Conservation (phyloP, 2,888 invertebrate species). For the Tetheella fluctuosa region DNA sequence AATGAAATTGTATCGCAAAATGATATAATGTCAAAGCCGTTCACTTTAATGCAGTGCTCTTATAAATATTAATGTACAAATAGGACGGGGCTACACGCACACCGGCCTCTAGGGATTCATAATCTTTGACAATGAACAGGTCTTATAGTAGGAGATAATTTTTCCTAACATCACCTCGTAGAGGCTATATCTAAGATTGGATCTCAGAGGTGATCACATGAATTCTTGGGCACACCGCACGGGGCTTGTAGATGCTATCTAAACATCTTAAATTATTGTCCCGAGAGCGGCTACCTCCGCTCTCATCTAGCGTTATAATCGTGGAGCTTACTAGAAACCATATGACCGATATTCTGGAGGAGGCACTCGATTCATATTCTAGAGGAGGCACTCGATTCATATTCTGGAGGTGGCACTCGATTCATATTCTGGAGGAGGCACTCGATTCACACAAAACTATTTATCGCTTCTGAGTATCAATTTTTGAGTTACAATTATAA, state of each 20-base stretch:
- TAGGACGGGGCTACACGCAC: constrained; percentile 43
- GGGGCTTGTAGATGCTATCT: constrained; percentile 80
- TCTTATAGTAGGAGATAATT: constrained; percentile 66
- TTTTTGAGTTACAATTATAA: background rate
- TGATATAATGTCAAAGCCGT: constrained; percentile 22
- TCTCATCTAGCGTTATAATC: constrained; percentile 70
- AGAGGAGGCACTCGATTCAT: no score
- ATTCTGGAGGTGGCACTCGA: no score
- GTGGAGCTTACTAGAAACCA: constrained; percentile 53
- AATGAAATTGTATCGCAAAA: constrained; percentile 32
- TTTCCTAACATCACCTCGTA: constrained; percentile 76
- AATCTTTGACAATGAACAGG: constrained; percentile 70
- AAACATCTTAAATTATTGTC: constrained; percentile 83
- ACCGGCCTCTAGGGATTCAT: constrained; percentile 53
- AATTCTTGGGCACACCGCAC: constrained; percentile 78
- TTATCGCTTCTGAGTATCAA: no score
- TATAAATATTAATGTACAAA: constrained; percentile 54
- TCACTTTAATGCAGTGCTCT: constrained; percentile 24
- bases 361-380: constrained; percentile 40
- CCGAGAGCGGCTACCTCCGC: constrained; percentile 65
- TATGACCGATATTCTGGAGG: constrained; percentile 49
- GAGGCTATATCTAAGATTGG: constrained; percentile 76
- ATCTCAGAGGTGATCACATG: constrained; percentile 79
- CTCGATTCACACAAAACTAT: background rate
- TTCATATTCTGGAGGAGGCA: no score